These are phyloP conservation scores for Pyrgus malvae DNA, from an alignment of 2,888 invertebrate species.

Conservation along the genomic window DNA sequence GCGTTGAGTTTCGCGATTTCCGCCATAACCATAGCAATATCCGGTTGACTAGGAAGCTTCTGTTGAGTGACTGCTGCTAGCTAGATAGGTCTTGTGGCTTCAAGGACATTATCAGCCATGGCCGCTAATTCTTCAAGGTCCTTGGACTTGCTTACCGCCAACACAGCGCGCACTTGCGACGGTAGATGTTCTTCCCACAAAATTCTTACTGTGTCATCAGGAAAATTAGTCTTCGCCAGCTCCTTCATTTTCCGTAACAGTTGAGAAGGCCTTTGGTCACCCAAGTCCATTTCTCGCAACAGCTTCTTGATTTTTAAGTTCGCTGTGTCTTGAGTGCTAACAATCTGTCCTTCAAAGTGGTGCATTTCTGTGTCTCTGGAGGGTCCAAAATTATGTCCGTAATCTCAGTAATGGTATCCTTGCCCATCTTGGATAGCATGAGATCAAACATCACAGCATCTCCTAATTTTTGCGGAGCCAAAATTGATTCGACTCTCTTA, in stretches of 20 bases:
- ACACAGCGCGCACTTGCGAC: constrained; percentile 3
- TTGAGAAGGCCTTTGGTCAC: constrained; percentile 3
- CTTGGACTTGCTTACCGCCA: neutral
- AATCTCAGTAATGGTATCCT: neutral
- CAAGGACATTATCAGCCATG: neutral
- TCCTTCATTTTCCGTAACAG: constrained; percentile 1
- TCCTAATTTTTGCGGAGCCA: constrained; percentile 6
- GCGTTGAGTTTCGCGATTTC: neutral
- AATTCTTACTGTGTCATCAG: constrained; percentile 7
- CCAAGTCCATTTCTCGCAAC: constrained; percentile 7
- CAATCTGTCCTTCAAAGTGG: neutral
- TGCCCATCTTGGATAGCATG: neutral
- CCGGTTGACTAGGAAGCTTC: neutral
- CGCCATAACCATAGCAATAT: neutral
- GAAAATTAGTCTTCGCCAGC: neutral
- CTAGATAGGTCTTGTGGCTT: neutral
- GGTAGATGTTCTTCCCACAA: constrained; percentile 9
- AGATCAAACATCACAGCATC: neutral
- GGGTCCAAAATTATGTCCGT: constrained; percentile 8
- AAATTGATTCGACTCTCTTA: neutral
- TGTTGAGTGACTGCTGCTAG: neutral
- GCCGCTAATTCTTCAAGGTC: constrained; percentile 2
- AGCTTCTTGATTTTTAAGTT: constrained; percentile 4
- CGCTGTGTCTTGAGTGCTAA: neutral
- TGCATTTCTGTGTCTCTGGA: neutral